phyloP scores from a whole-genome alignment of 2,113 vertebrate species.

The Platanista minor region DNA sequence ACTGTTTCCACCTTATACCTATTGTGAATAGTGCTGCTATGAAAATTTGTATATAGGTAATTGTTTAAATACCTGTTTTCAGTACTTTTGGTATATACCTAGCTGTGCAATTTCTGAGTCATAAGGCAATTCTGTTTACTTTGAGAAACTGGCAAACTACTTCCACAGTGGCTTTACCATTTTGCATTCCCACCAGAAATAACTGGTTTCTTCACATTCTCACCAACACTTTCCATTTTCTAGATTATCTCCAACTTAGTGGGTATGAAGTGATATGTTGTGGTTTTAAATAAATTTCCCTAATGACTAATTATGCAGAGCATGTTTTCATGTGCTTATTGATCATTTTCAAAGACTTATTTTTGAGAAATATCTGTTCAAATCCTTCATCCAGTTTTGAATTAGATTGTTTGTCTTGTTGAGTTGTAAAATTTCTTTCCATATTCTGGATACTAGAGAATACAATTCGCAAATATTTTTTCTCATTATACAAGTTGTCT shows the following conservation, averaged over 20 bases:
- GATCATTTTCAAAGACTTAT: neutral
- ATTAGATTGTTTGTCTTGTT: neutral
- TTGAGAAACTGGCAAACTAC: too few species aligned
- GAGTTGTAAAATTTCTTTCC: neutral
- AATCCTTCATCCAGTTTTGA: neutral
- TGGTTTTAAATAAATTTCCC: neutral
- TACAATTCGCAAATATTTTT: neutral
- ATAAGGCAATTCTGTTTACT: too few species aligned
- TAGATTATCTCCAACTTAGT: neutral
- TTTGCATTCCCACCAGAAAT: too few species aligned
- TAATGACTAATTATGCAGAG: neutral
- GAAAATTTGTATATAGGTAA: too few species aligned
- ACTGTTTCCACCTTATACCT: too few species aligned
- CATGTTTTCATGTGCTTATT: neutral
- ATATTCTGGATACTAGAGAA: neutral
- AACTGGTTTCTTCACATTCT: too few species aligned
- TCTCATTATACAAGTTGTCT: neutral
- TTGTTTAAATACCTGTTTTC: too few species aligned
- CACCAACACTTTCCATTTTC: too few species aligned
- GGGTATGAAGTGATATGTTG: neutral
- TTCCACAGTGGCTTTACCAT: too few species aligned
- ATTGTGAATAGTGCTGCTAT: too few species aligned
- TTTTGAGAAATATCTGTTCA: neutral
- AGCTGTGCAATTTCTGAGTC: too few species aligned
- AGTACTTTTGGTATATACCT: too few species aligned